A percentile compares a stretch with the other conserved stretches of the same genome.
Evolutionary conservation across 2,113 vertebrate species (phyloP).

Genomic region (Phalacrocorax pelagicus): DNA sequence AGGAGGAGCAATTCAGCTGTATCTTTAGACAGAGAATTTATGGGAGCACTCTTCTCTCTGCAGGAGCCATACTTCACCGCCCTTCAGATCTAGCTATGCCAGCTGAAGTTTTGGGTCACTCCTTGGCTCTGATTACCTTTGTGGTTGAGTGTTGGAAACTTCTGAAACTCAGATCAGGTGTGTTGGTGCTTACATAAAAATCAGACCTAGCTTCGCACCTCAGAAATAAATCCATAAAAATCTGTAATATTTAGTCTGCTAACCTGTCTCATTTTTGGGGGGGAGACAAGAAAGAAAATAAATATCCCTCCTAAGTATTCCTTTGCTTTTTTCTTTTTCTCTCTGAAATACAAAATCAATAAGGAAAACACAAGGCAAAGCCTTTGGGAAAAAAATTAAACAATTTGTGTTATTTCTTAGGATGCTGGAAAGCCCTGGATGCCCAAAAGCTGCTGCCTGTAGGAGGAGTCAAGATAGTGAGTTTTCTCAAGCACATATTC

Average conservation of each 20-base stretch:
- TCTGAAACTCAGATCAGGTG: not conserved
- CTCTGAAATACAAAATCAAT: not conserved
- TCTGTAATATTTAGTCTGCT: not conserved
- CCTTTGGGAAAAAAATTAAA: not conserved
- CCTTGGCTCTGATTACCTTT: not conserved
- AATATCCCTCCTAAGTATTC: not conserved
- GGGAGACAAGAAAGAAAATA: not conserved
- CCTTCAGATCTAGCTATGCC: not conserved
- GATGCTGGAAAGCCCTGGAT: not conserved
- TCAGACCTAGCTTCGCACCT: not conserved
- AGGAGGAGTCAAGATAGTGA: not conserved
- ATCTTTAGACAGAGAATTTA: not conserved
- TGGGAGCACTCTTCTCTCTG: not conserved
- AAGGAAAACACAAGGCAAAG: not conserved
- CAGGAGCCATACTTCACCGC: rapidly evolving
- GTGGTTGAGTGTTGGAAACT: not conserved
- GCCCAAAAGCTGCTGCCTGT: not conserved
- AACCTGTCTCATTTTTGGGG: not conserved
- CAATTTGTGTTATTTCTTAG: not conserved
- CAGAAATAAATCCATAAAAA: not conserved
- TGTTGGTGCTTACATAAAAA: not conserved
- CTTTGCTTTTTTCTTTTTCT: not conserved
- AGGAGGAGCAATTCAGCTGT: not conserved
- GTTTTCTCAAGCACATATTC: not conserved
- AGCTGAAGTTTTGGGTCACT: not conserved